Base-by-base conservation (phyloP, 2,797 vertebrate species). In the Aeoliscus strigatus region DNA sequence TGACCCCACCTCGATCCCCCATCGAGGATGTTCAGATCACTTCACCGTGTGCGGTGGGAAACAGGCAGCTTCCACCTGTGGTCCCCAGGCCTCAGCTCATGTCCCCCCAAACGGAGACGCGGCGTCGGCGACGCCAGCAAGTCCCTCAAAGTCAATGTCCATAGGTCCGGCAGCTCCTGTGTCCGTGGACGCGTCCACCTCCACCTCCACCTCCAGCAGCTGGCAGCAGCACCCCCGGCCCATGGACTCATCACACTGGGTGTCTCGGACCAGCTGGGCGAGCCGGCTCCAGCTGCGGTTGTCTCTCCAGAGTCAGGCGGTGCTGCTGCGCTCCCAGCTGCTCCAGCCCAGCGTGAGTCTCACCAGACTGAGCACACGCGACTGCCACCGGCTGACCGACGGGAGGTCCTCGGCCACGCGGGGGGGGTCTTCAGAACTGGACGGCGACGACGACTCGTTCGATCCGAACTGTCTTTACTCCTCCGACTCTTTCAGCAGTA, bases 291-390 rank as follows among this genome's bases (percentile, higher is more conserved):
- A 15, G 15, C 37, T 29, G 11, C 70, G 43, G 58, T 24, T 80
- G 1, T 85, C 82, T 0, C 13, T 51, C 33, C 27, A 34, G 2
- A 63, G 68, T 49, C 82, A 77, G 62, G 27, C 14, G 9, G 10
- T 65, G 10, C 49, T 80, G 27, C 51, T 79, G 39, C 61, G 46
- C 31, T 77, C 75, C 11, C 68, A 39, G 9, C 58, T 64, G 33
- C 64, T 83, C 1, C 82, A 86, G 52, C 86, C 87, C 0, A 45
- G 6, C 1, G 83, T 90, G 35, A 40, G 25, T 24, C 74, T 90
- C 1, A 62, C 14, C 31, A 76, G 80, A 56, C 50, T 90, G 18
- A 77, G 39, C 21, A 7, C 21, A 3, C 27, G 39, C 18, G 46
- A 78, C 6, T 58, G 58, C 29, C 3, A 3, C 5, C 25, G 4